These are phyloP conservation scores for Propithecus coquereli DNA, from an alignment of 2,113 vertebrate genomes.

Conservation along the genomic window DNA sequence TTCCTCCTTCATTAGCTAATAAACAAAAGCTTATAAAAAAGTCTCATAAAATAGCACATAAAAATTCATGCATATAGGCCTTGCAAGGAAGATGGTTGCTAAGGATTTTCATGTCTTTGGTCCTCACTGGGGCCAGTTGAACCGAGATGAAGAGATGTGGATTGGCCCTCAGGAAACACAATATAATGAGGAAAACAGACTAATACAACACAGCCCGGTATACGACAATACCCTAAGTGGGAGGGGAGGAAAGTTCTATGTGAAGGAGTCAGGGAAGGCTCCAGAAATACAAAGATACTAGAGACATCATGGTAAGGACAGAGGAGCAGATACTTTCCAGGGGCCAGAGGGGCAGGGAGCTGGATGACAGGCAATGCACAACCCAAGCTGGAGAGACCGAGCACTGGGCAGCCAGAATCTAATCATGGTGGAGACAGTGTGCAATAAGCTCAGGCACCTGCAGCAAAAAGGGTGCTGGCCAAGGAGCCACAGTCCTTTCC, in stretches of 20 bases:
- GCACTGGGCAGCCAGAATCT: neutral
- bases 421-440: neutral
- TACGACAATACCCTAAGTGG: neutral
- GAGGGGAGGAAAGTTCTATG: neutral
- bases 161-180: neutral
- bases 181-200: neutral
- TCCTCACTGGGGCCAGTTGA: neutral
- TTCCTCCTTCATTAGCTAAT: constrained; percentile 31
- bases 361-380: neutral
- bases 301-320: neutral
- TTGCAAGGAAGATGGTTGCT: neutral
- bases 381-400: neutral
- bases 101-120: neutral
- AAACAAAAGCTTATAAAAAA: constrained; percentile 39
- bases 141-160: neutral
- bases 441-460: neutral
- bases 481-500: neutral
- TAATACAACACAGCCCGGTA: neutral
- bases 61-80: neutral
- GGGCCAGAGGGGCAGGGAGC: neutral
- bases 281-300: neutral
- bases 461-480: neutral
- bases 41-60: neutral
- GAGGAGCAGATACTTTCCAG: neutral
- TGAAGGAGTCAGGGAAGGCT: neutral